Evolutionary conservation across 2,797 vertebrate genomes (phyloP), one percentile per base, ranked within the genome.

Genomic region (Tragopan temminckii): DNA sequence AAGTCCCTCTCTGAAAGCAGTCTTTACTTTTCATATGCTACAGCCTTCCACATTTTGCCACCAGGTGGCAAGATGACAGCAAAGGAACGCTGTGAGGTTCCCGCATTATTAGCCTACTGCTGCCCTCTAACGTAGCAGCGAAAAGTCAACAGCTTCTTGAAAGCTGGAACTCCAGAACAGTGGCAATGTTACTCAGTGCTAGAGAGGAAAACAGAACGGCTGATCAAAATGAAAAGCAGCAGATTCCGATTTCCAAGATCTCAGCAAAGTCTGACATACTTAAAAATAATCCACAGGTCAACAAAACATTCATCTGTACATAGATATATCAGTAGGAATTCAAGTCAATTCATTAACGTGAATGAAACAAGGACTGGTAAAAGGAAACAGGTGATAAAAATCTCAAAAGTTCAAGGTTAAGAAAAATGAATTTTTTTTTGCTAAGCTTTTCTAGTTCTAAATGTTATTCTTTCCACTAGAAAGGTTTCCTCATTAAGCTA

Each of bases 51-150:
- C 29, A 14, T 78, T 80, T 80, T 67, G 90, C 93, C 94, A 91
- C 93, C 86, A 96, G 96, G 85, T 94, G 96, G 97, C 96, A 95
- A 96, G 86, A 86, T 35, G 57, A 66, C 57, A 84, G 71, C 57
- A 33, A 77, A 42, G 62, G 7, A 42, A 75, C 3, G 52, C 45
- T 8, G 4, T 5, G 59, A 7, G 29, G 69, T 43, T 86, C 74
- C 6, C 77, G 7, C 48, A 11, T 19, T 11, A 76, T 50, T 23
- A 85, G 52, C 63, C 59, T 50, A 64, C 72, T 57, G 76, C 78
- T 7, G 21, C 94, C 91, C 69, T 58, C 94, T 66, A 61, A 87
- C 8, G 74, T 6, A 64, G 57, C 9, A 4, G 24, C 18, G 55
- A 66, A 62, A 46, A 58, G 75, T 13, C 66, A 33, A 77, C 36